Conservation (phyloP, 2,113 vertebrate genomes). For the Ciconia stormi region DNA sequence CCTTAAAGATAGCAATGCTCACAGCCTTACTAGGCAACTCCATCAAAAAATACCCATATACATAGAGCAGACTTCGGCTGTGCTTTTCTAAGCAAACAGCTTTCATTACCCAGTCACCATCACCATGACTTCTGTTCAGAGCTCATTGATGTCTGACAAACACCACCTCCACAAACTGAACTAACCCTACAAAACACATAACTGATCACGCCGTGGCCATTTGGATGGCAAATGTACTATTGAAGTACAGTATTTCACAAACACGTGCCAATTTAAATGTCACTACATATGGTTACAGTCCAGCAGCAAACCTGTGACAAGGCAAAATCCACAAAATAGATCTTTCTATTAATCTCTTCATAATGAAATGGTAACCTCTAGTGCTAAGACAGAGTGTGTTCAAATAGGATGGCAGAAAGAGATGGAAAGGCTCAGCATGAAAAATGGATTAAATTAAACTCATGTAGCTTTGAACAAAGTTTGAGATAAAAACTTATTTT, state of each 20-base stretch:
- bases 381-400: neutral
- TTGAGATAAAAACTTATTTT: neutral
- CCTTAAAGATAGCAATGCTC: neutral
- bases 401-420: neutral
- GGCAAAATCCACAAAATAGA: neutral
- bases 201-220: neutral
- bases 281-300: neutral
- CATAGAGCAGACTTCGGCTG: neutral
- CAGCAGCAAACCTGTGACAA: neutral
- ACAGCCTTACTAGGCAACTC: neutral
- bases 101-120: neutral
- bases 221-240: neutral
- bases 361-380: neutral
- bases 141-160: neutral
- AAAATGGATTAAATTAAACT: neutral
- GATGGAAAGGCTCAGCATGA: neutral
- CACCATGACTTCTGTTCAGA: neutral
- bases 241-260: neutral
- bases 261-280: neutral
- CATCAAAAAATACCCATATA: neutral
- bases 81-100: neutral
- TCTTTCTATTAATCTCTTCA: neutral
- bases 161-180: neutral
- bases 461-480: fast-evolving
- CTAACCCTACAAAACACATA: neutral